These are phyloP conservation scores for Loris lydekkerianus DNA, from an alignment of 2,797 vertebrate species.

Conservation along the genomic window DNA sequence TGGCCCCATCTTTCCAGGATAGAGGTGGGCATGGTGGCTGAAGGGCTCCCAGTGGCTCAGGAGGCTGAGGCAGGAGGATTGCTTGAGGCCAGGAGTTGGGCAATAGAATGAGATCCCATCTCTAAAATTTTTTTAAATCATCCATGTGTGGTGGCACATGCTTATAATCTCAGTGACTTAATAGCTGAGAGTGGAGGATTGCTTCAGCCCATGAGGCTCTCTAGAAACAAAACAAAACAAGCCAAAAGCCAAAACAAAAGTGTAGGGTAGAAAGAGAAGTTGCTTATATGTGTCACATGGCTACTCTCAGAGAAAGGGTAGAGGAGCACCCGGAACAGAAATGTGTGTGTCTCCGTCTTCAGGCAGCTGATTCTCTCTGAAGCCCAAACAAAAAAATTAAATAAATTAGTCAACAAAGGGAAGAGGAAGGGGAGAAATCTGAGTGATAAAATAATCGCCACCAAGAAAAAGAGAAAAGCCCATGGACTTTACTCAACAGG, in stretches of 20 bases:
- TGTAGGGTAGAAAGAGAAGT: neutral
- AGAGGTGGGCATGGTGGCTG: no score
- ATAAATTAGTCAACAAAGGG: neutral
- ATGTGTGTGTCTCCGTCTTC: neutral
- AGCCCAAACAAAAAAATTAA: neutral
- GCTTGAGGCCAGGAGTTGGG: no score
- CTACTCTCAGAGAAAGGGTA: neutral
- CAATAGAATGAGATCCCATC: no score
- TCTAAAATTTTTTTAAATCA: no score
- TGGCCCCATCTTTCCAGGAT: neutral
- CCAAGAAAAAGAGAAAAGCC: neutral
- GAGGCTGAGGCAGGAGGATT: no score
- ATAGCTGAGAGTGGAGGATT: no score
- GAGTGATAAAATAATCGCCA: neutral
- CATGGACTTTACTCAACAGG: neutral
- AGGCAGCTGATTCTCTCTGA: neutral
- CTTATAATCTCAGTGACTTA: no score
- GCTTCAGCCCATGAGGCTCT: no score
- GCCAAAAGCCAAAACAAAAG: neutral
- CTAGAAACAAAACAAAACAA: no score
- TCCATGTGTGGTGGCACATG: no score
- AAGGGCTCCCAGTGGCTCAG: no score
- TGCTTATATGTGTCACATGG: neutral
- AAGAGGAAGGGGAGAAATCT: no score
- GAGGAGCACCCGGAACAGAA: fast-evolving